Conservation (phyloP, 2,113 vertebrate species). For the Scortum barcoo region DNA sequence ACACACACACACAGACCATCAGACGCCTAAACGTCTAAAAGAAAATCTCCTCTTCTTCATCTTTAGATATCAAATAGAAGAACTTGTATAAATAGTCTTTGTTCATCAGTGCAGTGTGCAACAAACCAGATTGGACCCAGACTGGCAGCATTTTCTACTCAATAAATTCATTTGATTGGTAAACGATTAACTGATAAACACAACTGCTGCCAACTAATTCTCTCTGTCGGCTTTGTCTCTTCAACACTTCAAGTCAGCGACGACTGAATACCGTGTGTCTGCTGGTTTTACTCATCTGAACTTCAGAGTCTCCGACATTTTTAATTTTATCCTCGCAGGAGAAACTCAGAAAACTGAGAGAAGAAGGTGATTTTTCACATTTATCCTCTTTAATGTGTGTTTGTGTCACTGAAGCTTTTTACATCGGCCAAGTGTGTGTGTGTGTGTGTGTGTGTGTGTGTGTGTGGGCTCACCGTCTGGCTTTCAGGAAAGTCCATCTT, state of each 20-base stretch:
- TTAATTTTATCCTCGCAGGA: conserved; percentile 1
- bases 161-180: no score
- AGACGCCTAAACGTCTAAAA: not conserved
- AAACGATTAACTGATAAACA: not conserved
- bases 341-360: not conserved
- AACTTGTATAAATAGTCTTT: no score
- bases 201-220: not conserved
- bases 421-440: not conserved
- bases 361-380: not conserved
- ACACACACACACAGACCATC: not conserved
- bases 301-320: not conserved
- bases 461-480: conserved; percentile 89
- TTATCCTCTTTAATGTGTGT: not conserved
- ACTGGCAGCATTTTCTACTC: not conserved
- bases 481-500: conserved; percentile 99
- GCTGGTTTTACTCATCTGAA: not conserved
- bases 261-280: not conserved
- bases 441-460: conserved; percentile 19
- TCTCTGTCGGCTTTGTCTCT: not conserved
- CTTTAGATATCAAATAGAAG: not conserved
- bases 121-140: not conserved
- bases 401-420: conserved; percentile 6
- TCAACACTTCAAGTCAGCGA: not conserved
- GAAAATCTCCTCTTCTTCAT: not conserved
- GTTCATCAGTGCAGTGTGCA: not conserved